Evolutionary conservation across 2,113 vertebrate genomes (phyloP), one percentile per base, ranked within the genome.

Genomic region (Saguinus midas): DNA sequence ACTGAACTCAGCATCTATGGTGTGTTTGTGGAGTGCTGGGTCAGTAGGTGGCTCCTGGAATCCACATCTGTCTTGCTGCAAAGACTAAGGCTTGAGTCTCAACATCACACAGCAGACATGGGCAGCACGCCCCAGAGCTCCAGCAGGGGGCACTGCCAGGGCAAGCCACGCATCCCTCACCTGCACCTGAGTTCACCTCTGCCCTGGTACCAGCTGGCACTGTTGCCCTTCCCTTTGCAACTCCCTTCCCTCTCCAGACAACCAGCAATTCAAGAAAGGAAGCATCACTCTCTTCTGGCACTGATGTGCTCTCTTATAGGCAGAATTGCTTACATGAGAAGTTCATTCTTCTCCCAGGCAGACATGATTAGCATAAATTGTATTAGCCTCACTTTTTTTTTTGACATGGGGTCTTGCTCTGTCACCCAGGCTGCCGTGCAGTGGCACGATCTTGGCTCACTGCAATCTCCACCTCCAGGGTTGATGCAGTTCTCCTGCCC

Each of bases 101-200:
- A 66, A 6, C 13, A 7, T 13, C 18, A 0, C 20, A 32, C 3
- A 37, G 32, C n/a, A 43, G 8, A 57, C 17, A 3, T 6, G 18
- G 84, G 27, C 66, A 50, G 68, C 1, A 0, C 0, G 12, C 18
- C 66, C 68, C 11, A 0, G 11, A 29, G 2, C 20, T 16, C 58
- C 37, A 29, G 68, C 3, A 8, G 27, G 1, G 16, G 1, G 73
- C 0, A 0, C 35, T 17, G 18, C 55, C 86, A 27, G 40, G 52
- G 25, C 64, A 50, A 64, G 61, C 68, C 20, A 0, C 0, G 0
- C 2, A 0, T 16, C 8, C 45, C 83, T 0, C 0, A 18, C 27
- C 35, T 12, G 16, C 40, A 13, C 48, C n/a, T 58, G 9, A 43
- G 48, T 14, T 5, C 61, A 64, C 27, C 27, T 64, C 50, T 40